These are phyloP conservation scores for Spicauda simplicius DNA, from an alignment of 2,888 invertebrate species.

Conservation along the genomic window DNA sequence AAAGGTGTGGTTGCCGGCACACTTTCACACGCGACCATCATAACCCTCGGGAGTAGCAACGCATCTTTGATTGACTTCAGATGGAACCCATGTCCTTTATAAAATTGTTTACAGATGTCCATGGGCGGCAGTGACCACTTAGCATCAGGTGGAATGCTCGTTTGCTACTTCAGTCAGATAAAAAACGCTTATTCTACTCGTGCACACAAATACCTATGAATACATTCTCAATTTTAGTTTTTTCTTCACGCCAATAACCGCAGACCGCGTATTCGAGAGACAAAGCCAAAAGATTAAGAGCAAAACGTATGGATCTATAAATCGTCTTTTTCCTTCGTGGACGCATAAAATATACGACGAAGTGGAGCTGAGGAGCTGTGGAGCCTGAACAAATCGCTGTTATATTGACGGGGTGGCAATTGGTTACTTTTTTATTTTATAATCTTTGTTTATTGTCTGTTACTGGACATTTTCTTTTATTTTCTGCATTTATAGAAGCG, in stretches of 20 bases:
- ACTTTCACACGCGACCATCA: too few species aligned
- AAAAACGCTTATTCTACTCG: too few species aligned
- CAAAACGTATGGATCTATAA: constrained; percentile 25
- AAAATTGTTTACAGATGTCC: too few species aligned
- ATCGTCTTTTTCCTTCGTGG: constrained; percentile 27
- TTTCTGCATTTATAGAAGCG: not conserved
- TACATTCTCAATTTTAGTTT: too few species aligned
- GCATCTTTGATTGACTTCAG: too few species aligned
- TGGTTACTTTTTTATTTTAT: not conserved
- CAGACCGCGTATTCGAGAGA: constrained; percentile 13
- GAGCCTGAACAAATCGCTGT: not conserved
- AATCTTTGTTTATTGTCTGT: not conserved
- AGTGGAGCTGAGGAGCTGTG: not conserved
- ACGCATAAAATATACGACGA: constrained; percentile 14
- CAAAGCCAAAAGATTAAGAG: constrained; percentile 26
- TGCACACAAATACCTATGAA: too few species aligned
- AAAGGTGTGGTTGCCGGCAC: too few species aligned
- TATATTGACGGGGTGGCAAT: constrained; percentile 9
- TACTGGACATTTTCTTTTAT: not conserved
- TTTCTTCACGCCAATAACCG: not conserved
- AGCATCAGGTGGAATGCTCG: too few species aligned
- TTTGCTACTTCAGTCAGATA: too few species aligned
- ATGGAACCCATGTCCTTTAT: too few species aligned
- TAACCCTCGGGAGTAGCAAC: too few species aligned
- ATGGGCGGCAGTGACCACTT: too few species aligned